A percentile compares a stretch with the other conserved stretches of the same genome.
phyloP scores from a whole-genome alignment of 2,113 vertebrate genomes.

The Anguilla rostrata region DNA sequence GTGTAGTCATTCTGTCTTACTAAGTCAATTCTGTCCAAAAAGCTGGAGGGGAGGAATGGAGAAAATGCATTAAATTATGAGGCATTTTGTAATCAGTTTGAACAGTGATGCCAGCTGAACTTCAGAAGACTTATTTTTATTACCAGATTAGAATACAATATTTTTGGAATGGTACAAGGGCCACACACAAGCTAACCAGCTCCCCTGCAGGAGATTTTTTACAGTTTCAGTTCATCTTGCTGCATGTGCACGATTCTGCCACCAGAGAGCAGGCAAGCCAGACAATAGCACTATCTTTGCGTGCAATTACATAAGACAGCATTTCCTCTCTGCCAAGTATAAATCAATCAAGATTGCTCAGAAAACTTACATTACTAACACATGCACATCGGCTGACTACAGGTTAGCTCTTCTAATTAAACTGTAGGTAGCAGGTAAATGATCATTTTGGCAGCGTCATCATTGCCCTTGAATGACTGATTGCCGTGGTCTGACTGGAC shows the following conservation, averaged over 20 bases:
- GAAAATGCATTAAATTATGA: background rate
- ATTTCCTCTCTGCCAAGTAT: background rate
- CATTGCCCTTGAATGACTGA: background rate
- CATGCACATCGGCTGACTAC: background rate
- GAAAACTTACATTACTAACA: background rate
- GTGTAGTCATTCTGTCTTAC: conserved; percentile 90
- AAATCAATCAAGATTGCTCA: too few relatives aligned
- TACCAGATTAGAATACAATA: too few relatives aligned
- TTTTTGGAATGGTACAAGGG: too few relatives aligned
- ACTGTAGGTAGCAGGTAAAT: background rate
- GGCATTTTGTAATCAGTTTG: background rate
- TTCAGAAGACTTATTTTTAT: background rate
- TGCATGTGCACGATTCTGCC: background rate
- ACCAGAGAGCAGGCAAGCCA: conserved; percentile 11
- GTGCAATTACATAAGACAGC: conserved; percentile 14
- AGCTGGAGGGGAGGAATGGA: conserved; percentile 69
- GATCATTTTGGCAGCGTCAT: background rate
- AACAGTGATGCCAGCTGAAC: background rate
- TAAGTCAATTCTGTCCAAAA: conserved; percentile 88
- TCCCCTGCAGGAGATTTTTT: too few relatives aligned
- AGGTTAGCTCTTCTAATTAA: background rate
- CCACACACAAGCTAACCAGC: too few relatives aligned
- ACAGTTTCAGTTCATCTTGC: background rate
- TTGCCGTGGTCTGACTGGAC: background rate
- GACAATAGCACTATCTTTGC: background rate